Conservation (phyloP, 1,140 invertebrate species). For the Megathymus violae region DNA sequence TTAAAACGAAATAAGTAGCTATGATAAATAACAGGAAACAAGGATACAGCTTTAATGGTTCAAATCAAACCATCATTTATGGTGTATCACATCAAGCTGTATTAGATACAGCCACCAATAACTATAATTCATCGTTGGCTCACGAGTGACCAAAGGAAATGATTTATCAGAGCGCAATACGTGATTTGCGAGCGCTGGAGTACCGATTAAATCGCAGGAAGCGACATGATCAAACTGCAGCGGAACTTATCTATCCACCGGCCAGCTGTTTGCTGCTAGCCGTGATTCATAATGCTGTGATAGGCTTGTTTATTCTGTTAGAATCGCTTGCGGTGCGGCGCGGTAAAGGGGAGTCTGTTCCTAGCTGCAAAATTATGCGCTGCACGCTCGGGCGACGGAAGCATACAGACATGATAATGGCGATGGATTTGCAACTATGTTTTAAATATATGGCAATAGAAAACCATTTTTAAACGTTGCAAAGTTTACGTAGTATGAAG, state of each 20-base stretch:
- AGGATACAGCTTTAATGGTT: constrained; percentile 1
- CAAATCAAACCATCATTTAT: constrained; percentile 13
- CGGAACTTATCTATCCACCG: constrained; percentile 72
- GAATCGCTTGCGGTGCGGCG: constrained; percentile 36
- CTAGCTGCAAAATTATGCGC: constrained; percentile 49
- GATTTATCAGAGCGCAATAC: constrained; percentile 67
- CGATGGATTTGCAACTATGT: constrained; percentile 17
- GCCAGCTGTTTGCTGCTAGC: constrained; percentile 57
- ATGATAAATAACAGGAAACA: constrained; percentile 8
- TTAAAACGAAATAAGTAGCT: not conserved
- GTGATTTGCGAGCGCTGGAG: constrained; percentile 68
- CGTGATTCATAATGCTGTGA: constrained; percentile 68
- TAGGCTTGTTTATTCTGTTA: constrained; percentile 54
- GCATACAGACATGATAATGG: constrained; percentile 26
- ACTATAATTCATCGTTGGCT: constrained; percentile 48
- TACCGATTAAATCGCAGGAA: constrained; percentile 74
- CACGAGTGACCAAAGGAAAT: constrained; percentile 61
- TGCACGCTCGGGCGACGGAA: constrained; percentile 25
- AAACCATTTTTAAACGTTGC: not conserved
- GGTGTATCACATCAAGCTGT: constrained; percentile 15
- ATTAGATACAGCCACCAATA: constrained; percentile 27
- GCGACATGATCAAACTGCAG: constrained; percentile 68
- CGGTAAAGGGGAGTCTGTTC: constrained; percentile 13
- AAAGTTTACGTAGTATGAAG: not conserved
- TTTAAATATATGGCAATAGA: constrained; percentile 2